Conservation (phyloP, 2,797 vertebrate species). For the Australoheros facetus region DNA sequence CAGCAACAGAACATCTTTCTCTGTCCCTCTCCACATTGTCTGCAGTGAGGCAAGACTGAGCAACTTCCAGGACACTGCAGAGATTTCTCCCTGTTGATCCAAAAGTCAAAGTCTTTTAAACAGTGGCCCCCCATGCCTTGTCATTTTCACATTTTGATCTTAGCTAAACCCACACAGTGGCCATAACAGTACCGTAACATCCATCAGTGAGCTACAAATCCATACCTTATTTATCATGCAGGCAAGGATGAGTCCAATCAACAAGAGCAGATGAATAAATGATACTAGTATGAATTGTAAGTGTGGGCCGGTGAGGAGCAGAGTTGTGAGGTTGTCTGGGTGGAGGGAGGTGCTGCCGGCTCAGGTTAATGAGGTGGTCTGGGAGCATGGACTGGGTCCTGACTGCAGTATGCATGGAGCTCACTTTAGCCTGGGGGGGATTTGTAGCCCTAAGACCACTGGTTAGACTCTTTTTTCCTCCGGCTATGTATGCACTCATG, state of each 20-base stretch:
- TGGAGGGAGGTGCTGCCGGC: constrained; percentile 49
- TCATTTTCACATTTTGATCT: constrained; percentile 8
- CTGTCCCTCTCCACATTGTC: neutral
- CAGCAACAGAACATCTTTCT: neutral
- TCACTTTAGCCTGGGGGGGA: constrained; percentile 63
- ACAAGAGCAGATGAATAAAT: constrained; percentile 74
- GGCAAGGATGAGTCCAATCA: constrained; percentile 63
- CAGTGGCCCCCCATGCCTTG: neutral
- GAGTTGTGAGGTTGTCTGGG: constrained; percentile 21
- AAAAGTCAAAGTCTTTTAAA: neutral
- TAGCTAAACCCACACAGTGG: constrained; percentile 17
- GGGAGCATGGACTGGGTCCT: constrained; percentile 69
- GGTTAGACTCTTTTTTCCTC: constrained; percentile 68
- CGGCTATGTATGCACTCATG: constrained; percentile 61
- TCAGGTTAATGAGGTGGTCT: constrained; percentile 83
- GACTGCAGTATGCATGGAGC: constrained; percentile 54
- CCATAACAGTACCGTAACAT: constrained; percentile 28
- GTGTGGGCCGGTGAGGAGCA: constrained; percentile 40
- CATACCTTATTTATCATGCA: constrained; percentile 29
- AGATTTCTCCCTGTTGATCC: neutral
- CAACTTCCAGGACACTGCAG: neutral
- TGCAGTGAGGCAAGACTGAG: neutral
- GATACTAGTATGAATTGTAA: constrained; percentile 66
- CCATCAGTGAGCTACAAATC: constrained; percentile 47
- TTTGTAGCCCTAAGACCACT: constrained; percentile 70